These are phyloP conservation scores for Ellobium chinense DNA, from an alignment of 2,888 invertebrate species.

Conservation along the genomic window DNA sequence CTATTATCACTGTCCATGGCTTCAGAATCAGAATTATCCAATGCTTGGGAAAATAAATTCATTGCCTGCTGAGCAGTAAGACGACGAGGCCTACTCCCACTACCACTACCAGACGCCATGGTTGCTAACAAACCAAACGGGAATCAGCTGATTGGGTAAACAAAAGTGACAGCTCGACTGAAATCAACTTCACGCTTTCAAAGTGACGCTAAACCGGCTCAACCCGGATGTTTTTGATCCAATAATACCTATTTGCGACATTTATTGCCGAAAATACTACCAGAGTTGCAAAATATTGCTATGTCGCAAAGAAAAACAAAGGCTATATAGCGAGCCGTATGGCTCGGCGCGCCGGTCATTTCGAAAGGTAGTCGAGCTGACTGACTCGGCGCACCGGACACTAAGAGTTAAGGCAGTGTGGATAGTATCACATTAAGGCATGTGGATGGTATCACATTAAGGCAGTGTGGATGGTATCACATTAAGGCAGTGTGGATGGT, in stretches of 20 bases:
- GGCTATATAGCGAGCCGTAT: not conserved
- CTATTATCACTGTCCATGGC: not conserved
- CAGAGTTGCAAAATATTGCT: not conserved
- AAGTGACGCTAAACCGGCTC: not conserved
- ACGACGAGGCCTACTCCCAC: not conserved
- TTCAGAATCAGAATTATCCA: not conserved
- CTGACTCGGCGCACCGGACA: not conserved
- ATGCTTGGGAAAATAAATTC: not conserved
- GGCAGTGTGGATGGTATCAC: too few species aligned
- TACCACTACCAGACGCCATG: not conserved
- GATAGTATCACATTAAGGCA: too few species aligned
- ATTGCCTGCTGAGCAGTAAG: not conserved
- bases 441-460: too few species aligned
- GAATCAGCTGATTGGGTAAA: not conserved
- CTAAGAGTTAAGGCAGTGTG: slow-evolving; percentile 4
- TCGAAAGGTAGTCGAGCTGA: not conserved
- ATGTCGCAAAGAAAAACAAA: not conserved
- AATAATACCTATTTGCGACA: not conserved
- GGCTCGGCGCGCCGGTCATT: not conserved
- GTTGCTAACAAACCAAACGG: not conserved
- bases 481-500: too few species aligned
- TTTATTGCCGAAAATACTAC: not conserved
- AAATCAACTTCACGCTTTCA: not conserved
- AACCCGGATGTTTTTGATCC: not conserved
- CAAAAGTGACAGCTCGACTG: not conserved